A percentile compares a stretch with the other conserved stretches of the same genome.
These are phyloP conservation scores for Altica lythri DNA, from an alignment of 2,888 invertebrate genomes.

Conservation along the genomic window DNA sequence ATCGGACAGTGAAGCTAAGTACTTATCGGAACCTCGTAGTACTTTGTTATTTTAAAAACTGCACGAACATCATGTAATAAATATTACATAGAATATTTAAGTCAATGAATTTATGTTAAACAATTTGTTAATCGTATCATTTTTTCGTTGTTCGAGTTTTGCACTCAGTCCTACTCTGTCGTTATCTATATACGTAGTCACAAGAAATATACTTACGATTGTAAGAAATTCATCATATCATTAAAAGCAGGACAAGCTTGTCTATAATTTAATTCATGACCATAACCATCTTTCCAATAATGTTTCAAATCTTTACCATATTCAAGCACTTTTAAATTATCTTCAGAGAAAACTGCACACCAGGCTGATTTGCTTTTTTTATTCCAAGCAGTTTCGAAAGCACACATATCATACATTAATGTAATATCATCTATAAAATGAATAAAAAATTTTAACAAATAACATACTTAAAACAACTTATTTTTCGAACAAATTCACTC, in stretches of 20 bases:
- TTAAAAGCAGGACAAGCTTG: conserved; percentile 77
- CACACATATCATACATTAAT: conserved; percentile 75
- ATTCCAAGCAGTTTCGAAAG: conserved; percentile 83
- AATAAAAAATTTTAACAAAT: conserved; percentile 28
- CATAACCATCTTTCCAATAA: conserved; percentile 85
- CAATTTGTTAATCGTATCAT: too few relatives aligned
- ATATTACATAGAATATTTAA: too few relatives aligned
- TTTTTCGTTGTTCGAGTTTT: too few relatives aligned
- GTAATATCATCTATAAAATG: conserved; percentile 62
- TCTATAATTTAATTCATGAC: conserved; percentile 70
- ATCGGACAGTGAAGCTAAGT: too few relatives aligned
- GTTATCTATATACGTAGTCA: too few relatives aligned
- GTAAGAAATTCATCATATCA: conserved; percentile 71
- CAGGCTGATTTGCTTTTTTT: conserved; percentile 70
- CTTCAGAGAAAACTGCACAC: conserved; percentile 73
- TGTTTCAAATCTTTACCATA: conserved; percentile 78
- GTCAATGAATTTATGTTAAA: too few relatives aligned
- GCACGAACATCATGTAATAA: too few relatives aligned
- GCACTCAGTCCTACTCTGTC: too few relatives aligned
- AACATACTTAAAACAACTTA: too few relatives aligned
- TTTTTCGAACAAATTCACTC: too few relatives aligned
- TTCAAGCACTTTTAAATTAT: conserved; percentile 68
- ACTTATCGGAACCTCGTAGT: too few relatives aligned
- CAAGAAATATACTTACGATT: conserved; percentile 61
- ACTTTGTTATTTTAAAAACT: too few relatives aligned